phyloP scores from a whole-genome alignment of 92 coral and sea anemone genomes.

The Umimayanthus chanpuru region DNA sequence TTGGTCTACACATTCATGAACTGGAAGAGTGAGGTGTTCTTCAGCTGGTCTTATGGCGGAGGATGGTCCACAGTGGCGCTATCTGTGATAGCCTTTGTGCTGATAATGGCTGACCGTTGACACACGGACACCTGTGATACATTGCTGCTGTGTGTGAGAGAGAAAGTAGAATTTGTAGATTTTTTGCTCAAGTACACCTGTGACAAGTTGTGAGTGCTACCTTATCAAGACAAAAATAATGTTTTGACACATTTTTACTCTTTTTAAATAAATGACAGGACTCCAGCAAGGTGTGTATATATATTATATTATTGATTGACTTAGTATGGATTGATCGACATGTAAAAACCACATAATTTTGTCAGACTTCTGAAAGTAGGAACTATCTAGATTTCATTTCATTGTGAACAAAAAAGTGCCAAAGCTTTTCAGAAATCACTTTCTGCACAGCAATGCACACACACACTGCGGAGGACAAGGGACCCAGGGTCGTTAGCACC shows the following conservation, averaged over 20 bases:
- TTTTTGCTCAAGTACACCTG: neutral
- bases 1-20: conserved; percentile 91
- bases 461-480: neutral
- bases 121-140: neutral
- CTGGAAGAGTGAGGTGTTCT: conserved; percentile 88
- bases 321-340: neutral
- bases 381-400: neutral
- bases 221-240: neutral
- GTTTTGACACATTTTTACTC: neutral
- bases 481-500: neutral
- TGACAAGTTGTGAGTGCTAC: neutral
- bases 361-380: neutral
- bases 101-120: conserved; percentile 98
- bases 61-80: conserved; percentile 98
- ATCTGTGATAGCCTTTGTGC: conserved; percentile 89
- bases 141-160: neutral
- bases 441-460: neutral
- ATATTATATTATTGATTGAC: neutral
- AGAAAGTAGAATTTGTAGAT: neutral
- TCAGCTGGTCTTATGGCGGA: conserved; percentile 98
- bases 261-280: neutral
- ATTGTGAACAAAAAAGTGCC: too few species aligned
- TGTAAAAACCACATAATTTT: neutral
- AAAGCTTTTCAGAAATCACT: neutral
- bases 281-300: neutral